Conservation (phyloP, 2,797 vertebrate genomes). For the Cossypha polioptera region DNA sequence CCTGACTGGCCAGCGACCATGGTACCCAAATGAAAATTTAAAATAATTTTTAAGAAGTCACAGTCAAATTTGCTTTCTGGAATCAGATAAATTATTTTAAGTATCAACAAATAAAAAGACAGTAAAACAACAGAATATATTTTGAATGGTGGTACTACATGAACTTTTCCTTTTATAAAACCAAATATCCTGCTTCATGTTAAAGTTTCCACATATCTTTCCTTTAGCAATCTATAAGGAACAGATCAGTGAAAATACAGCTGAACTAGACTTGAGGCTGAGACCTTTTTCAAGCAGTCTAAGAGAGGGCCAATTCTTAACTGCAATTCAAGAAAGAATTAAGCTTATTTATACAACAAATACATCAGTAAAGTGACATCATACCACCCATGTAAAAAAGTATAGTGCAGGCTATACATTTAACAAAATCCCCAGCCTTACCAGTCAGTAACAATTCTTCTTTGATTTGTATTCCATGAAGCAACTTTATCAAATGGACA, state of each 20-base stretch:
- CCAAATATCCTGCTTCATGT: background rate
- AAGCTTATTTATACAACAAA: background rate
- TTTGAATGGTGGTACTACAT: background rate
- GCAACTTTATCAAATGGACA: constrained; percentile 68
- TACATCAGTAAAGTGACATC: background rate
- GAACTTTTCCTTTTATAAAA: background rate
- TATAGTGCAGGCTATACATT: background rate
- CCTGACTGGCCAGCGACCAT: background rate
- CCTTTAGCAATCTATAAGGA: background rate
- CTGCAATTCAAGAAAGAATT: background rate
- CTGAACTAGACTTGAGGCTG: background rate
- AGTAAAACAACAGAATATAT: background rate
- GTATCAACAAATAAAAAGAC: background rate
- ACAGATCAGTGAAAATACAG: background rate
- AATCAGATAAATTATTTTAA: background rate
- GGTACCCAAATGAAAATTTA: background rate
- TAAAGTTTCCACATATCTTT: background rate
- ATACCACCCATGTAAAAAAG: rapidly evolving
- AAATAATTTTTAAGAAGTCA: background rate
- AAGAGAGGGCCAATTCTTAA: background rate
- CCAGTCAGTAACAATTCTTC: constrained; percentile 71
- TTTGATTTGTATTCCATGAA: constrained; percentile 63
- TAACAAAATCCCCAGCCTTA: constrained; percentile 44
- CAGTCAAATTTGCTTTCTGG: background rate
- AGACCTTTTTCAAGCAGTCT: background rate